Conservation (phyloP, 2,113 vertebrate species). For the Esox niger region DNA sequence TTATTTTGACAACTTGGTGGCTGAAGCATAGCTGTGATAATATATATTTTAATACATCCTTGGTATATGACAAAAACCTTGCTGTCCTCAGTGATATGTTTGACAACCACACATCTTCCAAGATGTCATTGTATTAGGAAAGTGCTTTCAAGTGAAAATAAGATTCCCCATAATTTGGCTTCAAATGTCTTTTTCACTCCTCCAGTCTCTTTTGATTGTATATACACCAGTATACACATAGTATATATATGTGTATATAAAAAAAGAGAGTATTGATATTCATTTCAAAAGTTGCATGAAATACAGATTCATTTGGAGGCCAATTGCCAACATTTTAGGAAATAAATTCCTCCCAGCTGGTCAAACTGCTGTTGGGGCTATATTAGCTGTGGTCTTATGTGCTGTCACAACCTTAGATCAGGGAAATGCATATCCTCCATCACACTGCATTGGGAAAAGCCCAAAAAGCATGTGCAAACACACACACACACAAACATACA, state of each 20-base stretch:
- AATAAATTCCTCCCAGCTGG: not conserved
- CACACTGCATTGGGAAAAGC: slow-evolving; percentile 36
- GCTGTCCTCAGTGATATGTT: slow-evolving; percentile 5
- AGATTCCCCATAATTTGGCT: slow-evolving; percentile 30
- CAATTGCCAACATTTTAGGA: not conserved
- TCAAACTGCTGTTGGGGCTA: not conserved
- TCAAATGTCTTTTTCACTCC: slow-evolving; percentile 5
- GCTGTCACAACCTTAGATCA: slow-evolving; percentile 29
- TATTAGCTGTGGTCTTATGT: slow-evolving; percentile 44
- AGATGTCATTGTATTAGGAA: slow-evolving; percentile 34
- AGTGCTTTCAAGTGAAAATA: slow-evolving; percentile 38
- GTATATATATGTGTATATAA: no score
- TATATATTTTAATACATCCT: not conserved
- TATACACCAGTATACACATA: no score
- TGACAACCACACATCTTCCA: slow-evolving; percentile 16
- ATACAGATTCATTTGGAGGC: not conserved
- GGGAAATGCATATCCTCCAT: slow-evolving; percentile 42
- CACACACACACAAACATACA: slow-evolving; percentile 14
- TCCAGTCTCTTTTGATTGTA: not conserved
- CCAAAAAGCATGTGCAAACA: slow-evolving; percentile 62
- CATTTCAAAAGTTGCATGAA: no score
- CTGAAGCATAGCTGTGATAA: not conserved
- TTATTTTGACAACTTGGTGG: not conserved
- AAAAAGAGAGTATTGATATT: not conserved
- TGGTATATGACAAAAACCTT: not conserved